These are phyloP conservation scores for Sus scrofa DNA, from an alignment of 2,113 vertebrate genomes.

Conservation along the genomic window T2T-Sscrofa CM000822.6:73290501-73291000, in stretches of 20 bases:
- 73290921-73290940: neutral
- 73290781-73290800: neutral
- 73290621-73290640: neutral
- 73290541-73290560: neutral
- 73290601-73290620: neutral
- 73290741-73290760: neutral
- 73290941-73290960: no score
- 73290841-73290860: neutral
- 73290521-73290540: fast-evolving
- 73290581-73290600: neutral
- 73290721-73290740: neutral
- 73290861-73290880: neutral
- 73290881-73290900: neutral
- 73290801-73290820: neutral
- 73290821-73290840: neutral
- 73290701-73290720: neutral
- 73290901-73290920: neutral
- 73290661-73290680: neutral
- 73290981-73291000: no score
- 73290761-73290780: neutral
- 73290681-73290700: neutral
- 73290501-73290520: fast-evolving
- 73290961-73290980: no score
- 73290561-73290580: neutral
- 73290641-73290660: neutral